Percentiles rank a stretch among this genome's conserved stretches.
Conservation (phyloP, 64 coral and sea anemone species). For the Actinia equina region DNA sequence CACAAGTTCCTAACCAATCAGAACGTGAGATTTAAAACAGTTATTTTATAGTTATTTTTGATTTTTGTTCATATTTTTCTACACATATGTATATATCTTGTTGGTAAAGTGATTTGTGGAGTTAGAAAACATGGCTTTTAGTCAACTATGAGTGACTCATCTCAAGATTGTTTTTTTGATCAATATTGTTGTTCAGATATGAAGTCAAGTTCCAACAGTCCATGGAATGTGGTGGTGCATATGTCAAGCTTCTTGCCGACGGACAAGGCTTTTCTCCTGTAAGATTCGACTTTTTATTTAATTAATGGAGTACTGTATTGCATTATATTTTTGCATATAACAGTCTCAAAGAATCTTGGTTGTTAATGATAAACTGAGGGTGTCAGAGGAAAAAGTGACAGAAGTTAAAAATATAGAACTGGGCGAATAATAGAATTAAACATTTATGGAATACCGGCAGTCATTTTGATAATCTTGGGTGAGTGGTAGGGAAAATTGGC, state of each 20-base stretch:
- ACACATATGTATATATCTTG: too few relatives aligned
- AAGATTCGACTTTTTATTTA: slow-evolving; percentile 1
- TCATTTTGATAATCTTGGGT: too few relatives aligned
- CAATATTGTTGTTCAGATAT: slow-evolving; percentile 49
- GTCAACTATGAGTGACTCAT: neutral
- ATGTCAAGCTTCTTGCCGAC: slow-evolving; percentile 74
- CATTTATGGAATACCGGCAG: too few relatives aligned
- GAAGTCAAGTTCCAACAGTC: slow-evolving; percentile 94
- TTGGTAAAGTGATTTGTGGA: too few relatives aligned
- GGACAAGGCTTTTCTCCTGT: slow-evolving; percentile 57
- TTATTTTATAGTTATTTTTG: neutral
- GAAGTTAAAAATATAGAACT: too few relatives aligned
- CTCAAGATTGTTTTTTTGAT: neutral
- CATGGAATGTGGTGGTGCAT: slow-evolving; percentile 95
- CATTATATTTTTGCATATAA: too few relatives aligned
- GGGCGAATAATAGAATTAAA: too few relatives aligned
- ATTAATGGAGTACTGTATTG: too few relatives aligned
- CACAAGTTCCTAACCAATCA: too few relatives aligned
- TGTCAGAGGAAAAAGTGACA: too few relatives aligned
- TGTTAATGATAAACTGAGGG: neutral
- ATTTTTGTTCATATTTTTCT: neutral
- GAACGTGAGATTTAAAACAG: too few relatives aligned
- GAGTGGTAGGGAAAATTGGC: too few relatives aligned
- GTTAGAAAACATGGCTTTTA: neutral
- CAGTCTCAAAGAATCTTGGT: neutral